Evolutionary conservation across 2,888 invertebrate genomes (phyloP).

Genomic region (Parasteatoda lunata): DNA sequence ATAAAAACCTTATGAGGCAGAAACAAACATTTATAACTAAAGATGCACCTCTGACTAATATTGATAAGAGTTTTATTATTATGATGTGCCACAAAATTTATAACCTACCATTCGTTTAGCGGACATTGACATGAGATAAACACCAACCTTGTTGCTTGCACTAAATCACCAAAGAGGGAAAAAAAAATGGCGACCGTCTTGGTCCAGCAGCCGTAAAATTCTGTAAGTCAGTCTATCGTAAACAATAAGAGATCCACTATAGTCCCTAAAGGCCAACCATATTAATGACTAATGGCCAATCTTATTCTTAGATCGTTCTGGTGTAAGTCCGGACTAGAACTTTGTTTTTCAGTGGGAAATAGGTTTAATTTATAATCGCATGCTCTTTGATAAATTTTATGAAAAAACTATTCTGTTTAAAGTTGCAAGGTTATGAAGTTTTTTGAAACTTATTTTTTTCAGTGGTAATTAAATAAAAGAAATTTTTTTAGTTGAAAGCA

Average conservation of each 20-base stretch:
- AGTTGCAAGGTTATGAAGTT: too few species aligned
- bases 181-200: conserved; percentile 24
- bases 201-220: conserved; percentile 22
- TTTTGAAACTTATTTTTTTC: too few species aligned
- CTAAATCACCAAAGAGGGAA: conserved; percentile 35
- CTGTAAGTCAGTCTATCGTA: conserved; percentile 29
- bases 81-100: conserved; percentile 20
- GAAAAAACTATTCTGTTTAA: too few species aligned
- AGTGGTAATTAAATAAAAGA: too few species aligned
- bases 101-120: conserved; percentile 22
- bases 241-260: conserved; percentile 16
- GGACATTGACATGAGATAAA: conserved; percentile 32
- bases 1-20: too few species aligned
- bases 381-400: too few species aligned
- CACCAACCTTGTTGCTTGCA: conserved; percentile 10
- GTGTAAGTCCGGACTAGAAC: too few species aligned
- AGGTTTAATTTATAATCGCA: too few species aligned
- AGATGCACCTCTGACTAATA: conserved; percentile 11
- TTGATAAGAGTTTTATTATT: conserved; percentile 30
- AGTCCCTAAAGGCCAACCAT: conserved; percentile 22
- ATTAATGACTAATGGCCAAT: conserved; percentile 50
- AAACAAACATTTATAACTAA: neutral
- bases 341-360: too few species aligned
- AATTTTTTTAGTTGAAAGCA: too few species aligned
- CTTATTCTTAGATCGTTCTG: neutral